Conservation (phyloP, 1,140 invertebrate genomes). For the Megalonaias nervosa region DNA sequence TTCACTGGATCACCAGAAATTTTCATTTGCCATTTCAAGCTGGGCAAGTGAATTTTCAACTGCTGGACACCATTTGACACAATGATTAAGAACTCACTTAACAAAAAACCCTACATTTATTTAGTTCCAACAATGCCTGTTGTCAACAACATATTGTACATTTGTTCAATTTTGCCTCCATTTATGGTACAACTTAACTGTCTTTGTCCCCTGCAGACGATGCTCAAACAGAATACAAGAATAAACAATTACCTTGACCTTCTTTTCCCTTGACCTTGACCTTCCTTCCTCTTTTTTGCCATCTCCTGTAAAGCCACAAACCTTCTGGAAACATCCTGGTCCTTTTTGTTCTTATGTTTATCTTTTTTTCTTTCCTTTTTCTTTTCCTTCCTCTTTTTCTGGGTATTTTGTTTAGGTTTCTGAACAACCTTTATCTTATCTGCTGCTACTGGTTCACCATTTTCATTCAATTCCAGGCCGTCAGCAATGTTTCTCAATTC, state of each 20-base stretch:
- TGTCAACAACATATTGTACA: background rate
- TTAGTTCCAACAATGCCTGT: background rate
- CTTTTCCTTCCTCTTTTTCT: conserved; percentile 37
- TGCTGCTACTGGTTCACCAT: conserved; percentile 43
- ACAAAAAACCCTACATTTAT: background rate
- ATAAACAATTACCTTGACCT: no score
- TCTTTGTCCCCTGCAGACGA: conserved; percentile 5
- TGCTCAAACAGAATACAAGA: background rate
- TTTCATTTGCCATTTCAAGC: no score
- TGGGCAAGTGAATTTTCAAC: no score
- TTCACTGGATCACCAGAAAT: no score
- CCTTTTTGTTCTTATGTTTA: conserved; percentile 16
- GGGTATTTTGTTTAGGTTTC: conserved; percentile 11
- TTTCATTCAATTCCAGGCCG: conserved; percentile 48
- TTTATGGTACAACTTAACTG: conserved; percentile 3
- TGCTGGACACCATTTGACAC: no score
- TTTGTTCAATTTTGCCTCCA: background rate
- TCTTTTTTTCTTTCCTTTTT: conserved; percentile 33
- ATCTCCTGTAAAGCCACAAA: conserved; percentile 33
- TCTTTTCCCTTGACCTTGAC: conserved; percentile 3
- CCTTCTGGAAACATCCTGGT: conserved; percentile 11
- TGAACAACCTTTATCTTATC: conserved; percentile 43
- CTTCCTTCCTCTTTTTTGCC: conserved; percentile 34
- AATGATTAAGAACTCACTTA: no score
- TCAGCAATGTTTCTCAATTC: conserved; percentile 47